Conservation (phyloP, 2,113 vertebrate species). For the Chaetorhynchus papuensis region DNA sequence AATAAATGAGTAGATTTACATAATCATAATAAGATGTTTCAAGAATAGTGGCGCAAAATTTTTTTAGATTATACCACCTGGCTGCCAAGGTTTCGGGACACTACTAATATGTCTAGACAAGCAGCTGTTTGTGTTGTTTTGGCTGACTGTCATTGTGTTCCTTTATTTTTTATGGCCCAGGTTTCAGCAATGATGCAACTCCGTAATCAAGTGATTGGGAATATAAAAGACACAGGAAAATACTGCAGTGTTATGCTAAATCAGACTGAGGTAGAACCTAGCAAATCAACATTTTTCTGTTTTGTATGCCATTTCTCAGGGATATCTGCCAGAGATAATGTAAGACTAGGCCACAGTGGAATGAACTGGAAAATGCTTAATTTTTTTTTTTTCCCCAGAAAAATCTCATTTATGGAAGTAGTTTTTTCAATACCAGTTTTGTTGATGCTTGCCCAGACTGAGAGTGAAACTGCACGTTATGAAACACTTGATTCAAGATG, state of each 20-base stretch:
- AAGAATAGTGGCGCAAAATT: background rate
- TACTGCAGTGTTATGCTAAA: background rate
- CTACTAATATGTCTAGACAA: slow-evolving; percentile 38
- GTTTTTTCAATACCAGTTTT: background rate
- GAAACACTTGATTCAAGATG: background rate
- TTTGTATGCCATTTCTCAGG: background rate
- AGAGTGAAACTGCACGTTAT: background rate
- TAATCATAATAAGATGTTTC: slow-evolving; percentile 13
- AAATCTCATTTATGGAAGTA: background rate
- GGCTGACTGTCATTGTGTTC: slow-evolving; percentile 25
- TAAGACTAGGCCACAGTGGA: background rate
- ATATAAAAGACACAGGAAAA: slow-evolving; percentile 14
- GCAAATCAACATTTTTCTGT: background rate
- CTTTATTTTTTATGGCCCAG: background rate
- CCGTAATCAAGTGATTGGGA: slow-evolving; percentile 18
- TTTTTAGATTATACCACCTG: background rate
- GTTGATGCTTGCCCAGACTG: background rate
- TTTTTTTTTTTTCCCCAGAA: background rate
- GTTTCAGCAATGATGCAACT: slow-evolving; percentile 46
- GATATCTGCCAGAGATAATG: background rate
- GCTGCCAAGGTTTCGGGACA: slow-evolving; percentile 19
- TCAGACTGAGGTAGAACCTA: background rate
- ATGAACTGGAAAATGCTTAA: background rate
- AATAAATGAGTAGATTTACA: slow-evolving; percentile 20
- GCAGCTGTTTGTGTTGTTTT: slow-evolving; percentile 35